A percentile compares a stretch with the other conserved stretches of the same genome.
Evolutionary conservation across 2,797 vertebrate genomes (phyloP).

Genomic region (Poecilia gillii): DNA sequence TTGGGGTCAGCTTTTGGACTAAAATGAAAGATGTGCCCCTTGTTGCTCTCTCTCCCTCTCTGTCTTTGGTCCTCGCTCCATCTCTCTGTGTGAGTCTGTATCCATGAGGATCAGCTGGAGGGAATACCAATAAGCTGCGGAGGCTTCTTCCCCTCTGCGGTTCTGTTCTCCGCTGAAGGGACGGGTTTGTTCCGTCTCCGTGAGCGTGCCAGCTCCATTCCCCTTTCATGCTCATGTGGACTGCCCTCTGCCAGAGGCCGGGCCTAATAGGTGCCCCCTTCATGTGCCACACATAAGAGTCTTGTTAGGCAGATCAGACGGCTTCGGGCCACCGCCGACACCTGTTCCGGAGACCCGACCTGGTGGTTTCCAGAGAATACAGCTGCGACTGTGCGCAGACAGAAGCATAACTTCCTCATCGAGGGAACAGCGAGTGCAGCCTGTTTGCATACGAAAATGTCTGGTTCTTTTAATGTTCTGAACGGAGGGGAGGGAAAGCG

Average conservation of each 20-base stretch:
- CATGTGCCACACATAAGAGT: constrained; percentile 11
- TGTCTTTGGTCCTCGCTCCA: constrained; percentile 43
- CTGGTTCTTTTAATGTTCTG: constrained; percentile 1
- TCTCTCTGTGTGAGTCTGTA: constrained; percentile 57
- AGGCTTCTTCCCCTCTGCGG: constrained; percentile 69
- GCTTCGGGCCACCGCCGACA: constrained; percentile 21
- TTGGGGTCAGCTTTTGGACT: constrained; percentile 42
- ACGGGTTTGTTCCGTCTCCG: constrained; percentile 70
- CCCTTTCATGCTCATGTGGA: constrained; percentile 26
- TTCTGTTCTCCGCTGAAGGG: constrained; percentile 72
- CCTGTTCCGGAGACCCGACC: constrained; percentile 28
- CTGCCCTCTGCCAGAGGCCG: constrained; percentile 15
- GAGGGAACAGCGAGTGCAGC: constrained; percentile 21
- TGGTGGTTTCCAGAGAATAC: constrained; percentile 36
- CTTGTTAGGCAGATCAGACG: constrained; percentile 14
- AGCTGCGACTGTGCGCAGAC: constrained; percentile 18
- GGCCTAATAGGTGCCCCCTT: constrained; percentile 18
- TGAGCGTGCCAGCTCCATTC: constrained; percentile 53
- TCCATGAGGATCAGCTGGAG: constrained; percentile 75
- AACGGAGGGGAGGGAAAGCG: neutral
- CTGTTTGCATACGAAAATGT: constrained; percentile 43
- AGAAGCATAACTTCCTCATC: constrained; percentile 45
- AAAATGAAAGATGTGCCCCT: constrained; percentile 60
- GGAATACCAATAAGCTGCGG: constrained; percentile 79
- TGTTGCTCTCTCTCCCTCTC: constrained; percentile 32